Evolutionary conservation across 2,888 invertebrate genomes (phyloP).

Genomic region (Cryptops parisi): DNA sequence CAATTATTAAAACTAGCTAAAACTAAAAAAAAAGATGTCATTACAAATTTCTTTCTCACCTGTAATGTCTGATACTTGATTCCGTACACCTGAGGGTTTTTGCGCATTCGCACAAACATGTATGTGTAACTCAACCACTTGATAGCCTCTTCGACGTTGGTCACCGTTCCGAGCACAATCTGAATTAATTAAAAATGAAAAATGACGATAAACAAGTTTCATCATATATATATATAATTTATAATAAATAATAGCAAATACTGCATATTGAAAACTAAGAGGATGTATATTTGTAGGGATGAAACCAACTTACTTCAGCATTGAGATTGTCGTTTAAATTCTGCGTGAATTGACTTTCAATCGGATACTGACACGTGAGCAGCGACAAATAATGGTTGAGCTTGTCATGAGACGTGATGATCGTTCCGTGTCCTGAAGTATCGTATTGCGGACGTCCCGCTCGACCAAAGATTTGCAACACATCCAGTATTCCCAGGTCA

Average conservation of each 20-base stretch:
- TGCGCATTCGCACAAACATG: constrained; percentile 79
- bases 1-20: constrained; percentile 1
- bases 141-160: constrained; percentile 88
- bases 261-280: not conserved
- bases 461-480: constrained; percentile 94
- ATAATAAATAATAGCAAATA: not conserved
- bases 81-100: constrained; percentile 72
- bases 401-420: constrained; percentile 85
- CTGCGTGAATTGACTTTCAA: constrained; percentile 91
- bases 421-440: constrained; percentile 81
- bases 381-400: constrained; percentile 83
- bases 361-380: constrained; percentile 92
- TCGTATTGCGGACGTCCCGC: constrained; percentile 98
- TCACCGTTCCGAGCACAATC: constrained; percentile 88
- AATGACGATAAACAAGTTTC: constrained; percentile 14
- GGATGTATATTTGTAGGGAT: not conserved
- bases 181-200: constrained; percentile 36
- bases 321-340: constrained; percentile 91
- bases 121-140: constrained; percentile 98
- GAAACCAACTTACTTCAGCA: constrained; percentile 61
- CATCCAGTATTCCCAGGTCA: constrained; percentile 91
- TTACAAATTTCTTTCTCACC: constrained; percentile 26
- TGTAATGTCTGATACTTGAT: constrained; percentile 40
- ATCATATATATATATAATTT: not conserved
- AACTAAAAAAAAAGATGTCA: not conserved